Evolutionary conservation across 1,140 invertebrate genomes (phyloP), one percentile per base, ranked within the genome.

Genomic region (Ylistrum balloti): DNA sequence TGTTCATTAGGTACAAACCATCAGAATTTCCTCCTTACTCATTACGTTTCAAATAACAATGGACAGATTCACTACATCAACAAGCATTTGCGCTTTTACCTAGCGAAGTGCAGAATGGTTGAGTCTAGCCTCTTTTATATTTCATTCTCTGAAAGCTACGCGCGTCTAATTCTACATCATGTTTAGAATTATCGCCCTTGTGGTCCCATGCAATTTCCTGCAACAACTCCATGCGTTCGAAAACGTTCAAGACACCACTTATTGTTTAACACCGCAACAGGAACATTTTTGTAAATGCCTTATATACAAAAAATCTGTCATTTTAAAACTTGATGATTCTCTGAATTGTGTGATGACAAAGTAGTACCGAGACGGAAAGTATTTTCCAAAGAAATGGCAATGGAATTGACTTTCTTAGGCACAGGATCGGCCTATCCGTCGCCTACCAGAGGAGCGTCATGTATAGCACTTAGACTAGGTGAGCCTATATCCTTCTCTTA

Each of bases 371-470:
- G 11, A 48, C 20, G 2, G 2, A 3, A 88, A 88, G 32, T 32
- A 45, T 38, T 7, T 45, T 17, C 1, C 9, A 45, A 0, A 88
- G 33, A 88, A 2, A 91, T 45, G 22, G 86, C 20, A 45, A 95
- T 96, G 95, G 95, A 96, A 38, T 33, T 96, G 38, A 94, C 95
- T 56, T 96, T 96, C 92, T 88, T 97, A 13, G 96, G 96, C 45
- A 97, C 96, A 41, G 96, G 94, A 22, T 96, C 96, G 33, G 95
- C 95, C 11, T 96, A 95, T 93, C 96, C 96, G 10, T 95, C 96
- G 22, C 95, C 95, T 33, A 88, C 92, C 13, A 94, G 96, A 88
- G 94, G 95, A 48, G 96, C 95, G 11, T 96, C 96, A 5, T 95
- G 96, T 93, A 95, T 94, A 28, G 95, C 93, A 38, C 89, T 96